Evolutionary conservation across 2,888 invertebrate genomes (phyloP).

Genomic region (Suillia variegata): DNA sequence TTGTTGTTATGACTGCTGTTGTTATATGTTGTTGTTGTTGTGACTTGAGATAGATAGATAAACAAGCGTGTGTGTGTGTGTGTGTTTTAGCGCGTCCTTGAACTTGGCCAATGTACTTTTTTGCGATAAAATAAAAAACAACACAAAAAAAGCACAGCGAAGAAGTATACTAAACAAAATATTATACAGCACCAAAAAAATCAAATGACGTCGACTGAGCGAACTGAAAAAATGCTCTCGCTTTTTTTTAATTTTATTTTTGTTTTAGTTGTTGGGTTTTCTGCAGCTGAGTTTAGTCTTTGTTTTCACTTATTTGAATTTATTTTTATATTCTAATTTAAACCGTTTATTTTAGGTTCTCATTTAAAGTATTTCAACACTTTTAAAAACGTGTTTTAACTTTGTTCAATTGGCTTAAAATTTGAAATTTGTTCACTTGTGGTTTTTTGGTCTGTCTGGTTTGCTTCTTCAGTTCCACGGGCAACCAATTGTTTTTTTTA

Average conservation of each 20-base stretch:
- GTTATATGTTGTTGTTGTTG: conserved; percentile 19
- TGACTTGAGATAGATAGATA: too few relatives aligned
- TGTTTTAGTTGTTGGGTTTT: neutral
- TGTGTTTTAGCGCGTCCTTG: conserved; percentile 39
- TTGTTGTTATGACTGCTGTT: conserved; percentile 13
- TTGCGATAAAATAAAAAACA: conserved; percentile 16
- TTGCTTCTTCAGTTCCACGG: neutral
- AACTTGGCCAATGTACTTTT: conserved; percentile 47
- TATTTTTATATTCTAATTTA: neutral
- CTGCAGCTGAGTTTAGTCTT: too few relatives aligned
- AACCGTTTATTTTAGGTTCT: neutral
- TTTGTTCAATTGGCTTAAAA: too few relatives aligned
- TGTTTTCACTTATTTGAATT: too few relatives aligned
- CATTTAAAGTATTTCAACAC: neutral
- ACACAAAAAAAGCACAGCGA: too few relatives aligned
- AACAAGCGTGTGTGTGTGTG: neutral
- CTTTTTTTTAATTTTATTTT: neutral
- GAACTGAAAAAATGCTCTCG: neutral
- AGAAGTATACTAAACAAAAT: too few relatives aligned
- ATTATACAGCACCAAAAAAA: too few relatives aligned
- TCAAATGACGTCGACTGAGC: neutral
- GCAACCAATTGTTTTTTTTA: neutral
- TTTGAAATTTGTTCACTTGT: too few relatives aligned
- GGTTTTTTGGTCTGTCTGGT: neutral
- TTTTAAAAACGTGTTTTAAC: neutral